phyloP scores from a whole-genome alignment of 2,888 invertebrate species.

The Torymus auratus region DNA sequence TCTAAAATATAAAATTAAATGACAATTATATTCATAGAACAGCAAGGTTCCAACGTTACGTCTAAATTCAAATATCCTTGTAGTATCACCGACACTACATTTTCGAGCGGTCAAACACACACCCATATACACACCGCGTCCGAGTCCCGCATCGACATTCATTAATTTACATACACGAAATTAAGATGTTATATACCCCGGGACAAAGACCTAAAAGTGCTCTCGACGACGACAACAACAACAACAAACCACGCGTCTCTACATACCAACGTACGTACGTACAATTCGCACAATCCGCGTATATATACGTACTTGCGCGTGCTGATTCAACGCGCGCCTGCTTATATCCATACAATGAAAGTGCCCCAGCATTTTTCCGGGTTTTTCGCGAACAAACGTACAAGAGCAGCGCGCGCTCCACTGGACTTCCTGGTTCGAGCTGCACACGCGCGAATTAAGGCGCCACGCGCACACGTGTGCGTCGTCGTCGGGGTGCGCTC shows the following conservation, averaged over 20 bases:
- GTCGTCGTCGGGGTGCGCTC: not conserved
- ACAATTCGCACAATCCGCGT: too few species aligned
- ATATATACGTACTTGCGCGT: not conserved
- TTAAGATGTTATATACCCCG: conserved; percentile 40
- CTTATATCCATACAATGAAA: conserved; percentile 54
- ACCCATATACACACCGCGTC: not conserved
- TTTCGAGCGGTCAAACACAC: too few species aligned
- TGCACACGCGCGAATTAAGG: conserved; percentile 55
- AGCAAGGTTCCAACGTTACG: too few species aligned
- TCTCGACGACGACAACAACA: too few species aligned
- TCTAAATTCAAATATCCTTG: too few species aligned
- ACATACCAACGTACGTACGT: too few species aligned
- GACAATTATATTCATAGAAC: too few species aligned
- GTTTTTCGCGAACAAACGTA: conserved; percentile 8
- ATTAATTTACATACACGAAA: conserved; percentile 34
- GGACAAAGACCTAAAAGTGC: conserved; percentile 28
- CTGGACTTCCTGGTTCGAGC: conserved; percentile 61
- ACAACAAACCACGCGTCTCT: too few species aligned
- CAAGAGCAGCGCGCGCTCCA: not conserved
- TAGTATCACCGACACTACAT: too few species aligned
- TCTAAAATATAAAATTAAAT: too few species aligned
- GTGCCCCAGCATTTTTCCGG: conserved; percentile 32
- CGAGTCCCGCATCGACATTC: conserved; percentile 7
- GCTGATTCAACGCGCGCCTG: not conserved
- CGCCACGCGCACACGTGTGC: conserved; percentile 35